These are phyloP conservation scores for Drosophila bifasciata DNA, from an alignment of 1,140 invertebrate species.

Conservation along the genomic window DNA sequence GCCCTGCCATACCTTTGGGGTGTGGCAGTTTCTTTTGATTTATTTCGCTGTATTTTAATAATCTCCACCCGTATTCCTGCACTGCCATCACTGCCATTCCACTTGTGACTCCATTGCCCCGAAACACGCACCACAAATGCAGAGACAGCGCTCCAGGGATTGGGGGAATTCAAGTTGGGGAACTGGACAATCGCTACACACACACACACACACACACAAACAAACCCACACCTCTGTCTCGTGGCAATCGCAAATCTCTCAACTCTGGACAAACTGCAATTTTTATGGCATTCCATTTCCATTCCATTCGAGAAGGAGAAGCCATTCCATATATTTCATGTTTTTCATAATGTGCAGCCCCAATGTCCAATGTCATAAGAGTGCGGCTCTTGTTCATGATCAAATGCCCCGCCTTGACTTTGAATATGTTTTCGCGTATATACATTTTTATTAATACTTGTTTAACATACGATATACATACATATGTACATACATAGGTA, in stretches of 20 bases:
- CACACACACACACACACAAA: no score
- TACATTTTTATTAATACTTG: no score
- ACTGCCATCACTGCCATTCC: slow-evolving; percentile 19
- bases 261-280: slow-evolving; percentile 42
- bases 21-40: slow-evolving; percentile 64
- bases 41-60: slow-evolving; percentile 43
- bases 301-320: background rate
- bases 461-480: no score
- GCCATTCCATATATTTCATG: slow-evolving; percentile 2
- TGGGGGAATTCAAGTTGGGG: background rate
- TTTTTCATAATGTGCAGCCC: slow-evolving; percentile 31
- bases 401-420: slow-evolving; percentile 59
- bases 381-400: slow-evolving; percentile 37
- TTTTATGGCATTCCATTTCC: slow-evolving; percentile 47
- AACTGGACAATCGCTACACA: slow-evolving; percentile 20
- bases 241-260: slow-evolving; percentile 18
- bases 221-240: slow-evolving; percentile 18
- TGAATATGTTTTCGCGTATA: slow-evolving; percentile 4
- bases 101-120: slow-evolving; percentile 40
- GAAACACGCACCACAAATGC: slow-evolving; percentile 52
- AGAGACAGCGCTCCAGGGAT: background rate
- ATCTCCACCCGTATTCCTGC: slow-evolving; percentile 24
- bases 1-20: slow-evolving; percentile 19
- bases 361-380: slow-evolving; percentile 58
- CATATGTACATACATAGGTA: no score